Evolutionary conservation across 2,888 invertebrate genomes (phyloP), one percentile per base, ranked within the genome.

Genomic region (Sericinus montela): DNA sequence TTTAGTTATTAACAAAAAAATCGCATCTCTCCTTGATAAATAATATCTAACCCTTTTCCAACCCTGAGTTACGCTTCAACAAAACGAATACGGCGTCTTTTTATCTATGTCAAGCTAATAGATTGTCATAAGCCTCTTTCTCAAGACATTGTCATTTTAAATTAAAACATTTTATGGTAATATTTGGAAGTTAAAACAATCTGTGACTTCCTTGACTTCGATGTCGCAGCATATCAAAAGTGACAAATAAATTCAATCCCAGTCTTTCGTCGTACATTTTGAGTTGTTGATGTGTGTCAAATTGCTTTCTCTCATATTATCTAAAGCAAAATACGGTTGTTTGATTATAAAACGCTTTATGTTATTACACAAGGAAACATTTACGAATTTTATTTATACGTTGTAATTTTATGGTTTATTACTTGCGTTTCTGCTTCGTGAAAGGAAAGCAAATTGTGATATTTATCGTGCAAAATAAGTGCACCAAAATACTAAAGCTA

Each of bases 111-210:
- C 78, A 74, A 74, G 62, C 67, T 62, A 67, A 52, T 67, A 65
- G 70, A 68, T 73, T 69, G 74, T 74, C 71, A 74, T 80, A 79
- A 82, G 80, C 75, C 68, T 65, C 66, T 64, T 65, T 59, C 30
- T 11, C 62, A 71, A 76, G 77, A 78, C 75, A 79, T 79, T 74
- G 73, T 70, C 67, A 65, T 68, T 69, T 78, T 77, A 77, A 79
- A 80, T 81, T 78, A 76, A 77, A 75, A 72, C 72, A 70, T 65
- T 77, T 75, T 64, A 32, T 11, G 11, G 11, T 32, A 13, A 32
- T 11, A 11, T 11, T 32, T 6, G 10, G 13, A 13, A 32, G 5
- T 13, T 10, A 32, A 30, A 32, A 7, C 30, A 11, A 11, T 32
- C 30, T 11, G 4, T 6, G 30, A 19, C 19, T 19, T 19, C 5